Evolutionary conservation across 2,797 vertebrate genomes (phyloP).

Genomic region (Sternotherus odoratus): DNA sequence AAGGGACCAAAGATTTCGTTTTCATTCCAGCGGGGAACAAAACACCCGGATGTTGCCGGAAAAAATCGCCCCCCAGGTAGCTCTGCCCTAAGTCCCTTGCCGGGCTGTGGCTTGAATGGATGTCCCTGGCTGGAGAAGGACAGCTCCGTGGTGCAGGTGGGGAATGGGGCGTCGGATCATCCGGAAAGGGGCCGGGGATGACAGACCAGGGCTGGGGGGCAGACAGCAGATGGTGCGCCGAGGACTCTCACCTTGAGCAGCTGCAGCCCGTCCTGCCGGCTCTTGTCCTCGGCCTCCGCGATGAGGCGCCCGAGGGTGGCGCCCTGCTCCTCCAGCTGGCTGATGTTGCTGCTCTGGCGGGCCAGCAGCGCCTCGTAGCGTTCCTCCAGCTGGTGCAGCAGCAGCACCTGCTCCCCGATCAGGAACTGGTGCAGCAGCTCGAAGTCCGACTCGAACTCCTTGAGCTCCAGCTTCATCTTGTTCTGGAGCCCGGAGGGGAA

Average conservation of each 20-base stretch:
- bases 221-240: too few species aligned
- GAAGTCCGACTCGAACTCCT: slow-evolving; percentile 79
- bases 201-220: neutral
- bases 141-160: too few species aligned
- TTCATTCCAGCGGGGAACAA: neutral
- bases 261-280: slow-evolving; percentile 59
- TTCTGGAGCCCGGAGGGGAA: slow-evolving; percentile 46
- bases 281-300: slow-evolving; percentile 70
- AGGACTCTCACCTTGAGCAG: slow-evolving; percentile 69
- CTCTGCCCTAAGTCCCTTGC: too few species aligned
- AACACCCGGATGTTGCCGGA: too few species aligned
- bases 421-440: slow-evolving; percentile 80
- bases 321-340: slow-evolving; percentile 66
- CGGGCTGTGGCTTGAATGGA: too few species aligned
- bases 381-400: slow-evolving; percentile 76
- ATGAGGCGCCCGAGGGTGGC: slow-evolving; percentile 74
- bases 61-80: too few species aligned
- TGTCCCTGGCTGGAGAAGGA: too few species aligned
- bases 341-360: slow-evolving; percentile 55
- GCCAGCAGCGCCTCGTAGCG: slow-evolving; percentile 75
- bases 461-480: slow-evolving; percentile 79
- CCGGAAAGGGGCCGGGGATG: neutral
- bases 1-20: neutral
- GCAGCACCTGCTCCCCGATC: slow-evolving; percentile 77
- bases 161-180: neutral